Conservation (phyloP, 2,888 invertebrate species). For the Lithophane ornitopus region DNA sequence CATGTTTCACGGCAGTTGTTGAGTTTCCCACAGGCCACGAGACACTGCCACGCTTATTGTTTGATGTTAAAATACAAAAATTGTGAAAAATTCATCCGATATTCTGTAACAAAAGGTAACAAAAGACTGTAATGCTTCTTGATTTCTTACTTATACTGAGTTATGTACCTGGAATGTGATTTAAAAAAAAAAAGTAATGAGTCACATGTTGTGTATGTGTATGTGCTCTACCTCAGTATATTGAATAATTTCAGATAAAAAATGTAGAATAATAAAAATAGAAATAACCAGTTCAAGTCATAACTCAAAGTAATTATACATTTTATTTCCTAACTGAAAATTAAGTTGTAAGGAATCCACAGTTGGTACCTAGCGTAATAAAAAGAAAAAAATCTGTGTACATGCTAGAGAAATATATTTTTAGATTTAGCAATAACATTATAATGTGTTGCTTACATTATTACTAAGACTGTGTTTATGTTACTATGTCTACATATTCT, state of each 20-base stretch:
- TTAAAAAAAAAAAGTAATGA: slow-evolving; percentile 8
- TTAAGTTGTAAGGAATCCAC: slow-evolving; percentile 44
- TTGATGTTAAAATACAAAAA: slow-evolving; percentile 58
- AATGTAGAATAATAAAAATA: slow-evolving; percentile 21
- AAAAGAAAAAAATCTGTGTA: slow-evolving; percentile 43
- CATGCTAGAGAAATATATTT: slow-evolving; percentile 35
- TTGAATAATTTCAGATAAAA: slow-evolving; percentile 18
- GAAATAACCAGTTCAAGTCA: slow-evolving; percentile 14
- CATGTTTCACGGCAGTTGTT: slow-evolving; percentile 75
- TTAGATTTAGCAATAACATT: slow-evolving; percentile 50
- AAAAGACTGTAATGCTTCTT: slow-evolving; percentile 29
- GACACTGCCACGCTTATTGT: slow-evolving; percentile 59
- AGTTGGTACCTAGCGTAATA: slow-evolving; percentile 39
- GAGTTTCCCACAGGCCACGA: slow-evolving; percentile 75
- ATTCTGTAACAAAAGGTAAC: slow-evolving; percentile 32
- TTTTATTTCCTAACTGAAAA: slow-evolving; percentile 45
- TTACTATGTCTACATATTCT: slow-evolving; percentile 52
- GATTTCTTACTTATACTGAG: slow-evolving; percentile 26
- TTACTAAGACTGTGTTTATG: slow-evolving; percentile 58
- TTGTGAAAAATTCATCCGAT: slow-evolving; percentile 57
- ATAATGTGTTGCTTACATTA: slow-evolving; percentile 61
- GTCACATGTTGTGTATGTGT: slow-evolving; percentile 10
- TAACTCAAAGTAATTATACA: slow-evolving; percentile 37
- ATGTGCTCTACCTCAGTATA: slow-evolving; percentile 27
- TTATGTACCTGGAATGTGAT: background rate